Percentiles rank a stretch among this genome's conserved stretches.
phyloP scores from a whole-genome alignment of 1,140 invertebrate species.

The Matsumurasca onukii region DNA sequence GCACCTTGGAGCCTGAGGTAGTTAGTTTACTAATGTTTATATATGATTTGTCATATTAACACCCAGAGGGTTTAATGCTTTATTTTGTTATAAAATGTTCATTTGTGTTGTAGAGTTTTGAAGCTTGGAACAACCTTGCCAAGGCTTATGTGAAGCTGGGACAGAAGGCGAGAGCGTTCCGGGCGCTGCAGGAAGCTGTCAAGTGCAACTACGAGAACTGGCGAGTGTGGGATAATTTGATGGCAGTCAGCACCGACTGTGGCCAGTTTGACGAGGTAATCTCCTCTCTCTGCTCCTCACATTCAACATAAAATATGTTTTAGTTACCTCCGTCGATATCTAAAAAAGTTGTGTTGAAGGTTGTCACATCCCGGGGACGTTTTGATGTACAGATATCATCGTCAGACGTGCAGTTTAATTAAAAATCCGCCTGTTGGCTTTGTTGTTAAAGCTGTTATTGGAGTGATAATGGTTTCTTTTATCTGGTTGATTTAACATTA shows the following conservation, averaged over 20 bases:
- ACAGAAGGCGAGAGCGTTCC: slow-evolving; percentile 82
- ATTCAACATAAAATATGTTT: slow-evolving; percentile 3
- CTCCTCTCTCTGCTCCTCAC: slow-evolving; percentile 11
- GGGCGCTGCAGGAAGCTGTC: slow-evolving; percentile 82
- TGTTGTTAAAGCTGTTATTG: no score
- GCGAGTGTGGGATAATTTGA: slow-evolving; percentile 96
- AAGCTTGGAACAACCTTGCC: slow-evolving; percentile 97
- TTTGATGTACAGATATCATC: no score
- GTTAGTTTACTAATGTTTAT: no score
- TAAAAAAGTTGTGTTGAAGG: no score
- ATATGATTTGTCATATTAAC: no score
- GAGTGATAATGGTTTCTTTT: no score
- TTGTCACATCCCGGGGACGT: no score
- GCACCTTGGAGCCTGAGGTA: slow-evolving; percentile 78
- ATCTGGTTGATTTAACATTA: no score
- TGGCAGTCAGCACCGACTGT: slow-evolving; percentile 78
- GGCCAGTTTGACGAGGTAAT: slow-evolving; percentile 66
- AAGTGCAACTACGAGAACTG: slow-evolving; percentile 95
- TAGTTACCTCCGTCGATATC: neutral
- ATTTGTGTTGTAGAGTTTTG: slow-evolving; percentile 66
- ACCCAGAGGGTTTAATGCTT: no score
- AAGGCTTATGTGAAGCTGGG: slow-evolving; percentile 88
- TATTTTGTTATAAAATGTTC: no score
- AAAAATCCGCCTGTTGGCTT: no score
- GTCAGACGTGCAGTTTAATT: no score